Percentiles rank a stretch among this genome's conserved stretches.
Conservation (phyloP, 92 coral and sea anemone species). For the Plumapathes pennacea region DNA sequence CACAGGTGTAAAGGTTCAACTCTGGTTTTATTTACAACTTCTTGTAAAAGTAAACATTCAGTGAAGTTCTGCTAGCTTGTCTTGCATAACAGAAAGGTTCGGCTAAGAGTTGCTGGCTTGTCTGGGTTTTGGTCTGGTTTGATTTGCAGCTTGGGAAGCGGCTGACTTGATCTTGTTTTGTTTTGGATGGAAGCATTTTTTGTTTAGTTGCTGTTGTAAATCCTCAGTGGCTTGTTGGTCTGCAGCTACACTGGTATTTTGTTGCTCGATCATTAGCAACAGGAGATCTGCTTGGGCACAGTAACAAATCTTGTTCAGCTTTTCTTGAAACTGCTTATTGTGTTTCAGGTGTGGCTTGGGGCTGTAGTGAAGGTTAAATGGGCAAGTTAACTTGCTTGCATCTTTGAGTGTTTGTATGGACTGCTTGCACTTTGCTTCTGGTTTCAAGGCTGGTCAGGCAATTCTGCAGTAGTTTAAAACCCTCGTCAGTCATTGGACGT, state of each 20-base stretch:
- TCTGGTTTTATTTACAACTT: background rate
- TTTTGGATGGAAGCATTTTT: background rate
- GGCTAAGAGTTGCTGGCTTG: no score
- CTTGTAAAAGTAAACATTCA: background rate
- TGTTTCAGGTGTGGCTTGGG: no score
- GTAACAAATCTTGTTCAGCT: background rate
- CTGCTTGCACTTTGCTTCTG: no score
- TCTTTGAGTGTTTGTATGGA: no score
- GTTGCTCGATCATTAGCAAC: slow-evolving; percentile 2
- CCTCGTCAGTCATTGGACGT: no score
- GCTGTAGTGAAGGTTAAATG: no score
- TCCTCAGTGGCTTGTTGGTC: background rate
- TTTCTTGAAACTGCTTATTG: no score
- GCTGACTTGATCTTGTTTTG: background rate
- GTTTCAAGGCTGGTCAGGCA: no score
- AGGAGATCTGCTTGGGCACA: slow-evolving; percentile 2
- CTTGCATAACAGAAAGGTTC: background rate
- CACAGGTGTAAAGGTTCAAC: background rate
- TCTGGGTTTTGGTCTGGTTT: background rate
- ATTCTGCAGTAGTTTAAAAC: no score
- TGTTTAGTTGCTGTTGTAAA: background rate
- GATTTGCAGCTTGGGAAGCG: background rate
- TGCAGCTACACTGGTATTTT: background rate
- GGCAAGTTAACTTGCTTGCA: no score
- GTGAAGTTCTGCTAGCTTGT: background rate